Evolutionary conservation across 2,888 invertebrate species (phyloP), one percentile per base, ranked within the genome.

Genomic region (Ornithoptera alexandrae): DNA sequence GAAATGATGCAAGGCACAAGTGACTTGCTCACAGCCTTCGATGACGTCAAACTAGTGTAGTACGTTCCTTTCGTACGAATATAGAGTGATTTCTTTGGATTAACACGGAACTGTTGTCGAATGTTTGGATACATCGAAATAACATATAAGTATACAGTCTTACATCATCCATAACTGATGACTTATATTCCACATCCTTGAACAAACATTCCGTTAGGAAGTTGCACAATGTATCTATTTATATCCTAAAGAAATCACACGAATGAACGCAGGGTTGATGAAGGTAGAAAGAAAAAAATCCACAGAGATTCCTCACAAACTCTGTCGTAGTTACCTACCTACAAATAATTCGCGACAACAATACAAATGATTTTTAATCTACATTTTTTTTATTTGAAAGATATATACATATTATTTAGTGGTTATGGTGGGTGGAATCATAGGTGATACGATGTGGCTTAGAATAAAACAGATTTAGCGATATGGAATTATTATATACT

Each of bases 1-100:
- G 91, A 92, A 42, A 82, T 92, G 77, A 75, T 89, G 72, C 87
- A 89, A 70, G 84, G 83, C 67, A 82, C 88, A 5, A 86, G 78
- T 75, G 91, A 89, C 66, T 75, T 91, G 60, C 83, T 90, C 53
- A 85, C 83, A 10, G 90, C 91, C 5, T 88, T 92, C 69, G 90
- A 91, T 74, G 91, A 90, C 72, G 90, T 92, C 65, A 92, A 89
- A 77, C 79, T 92, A 75, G 85, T 75, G 69, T 88, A 87, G 74
- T 71, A 39, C 18, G 39, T 18, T 42, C 17, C 3, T 30, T 7
- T 22, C 12, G 62, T 39, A 17, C 20, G 53, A 64, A 65, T 67
- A 60, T 69, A 69, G 80, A 79, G 84, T 88, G 86, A 81, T 85
- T 86, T 86, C 81, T 75, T 30, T 66, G 68, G 39, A 72, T 76